These are phyloP conservation scores for Drosophila cyrtoloma DNA, from an alignment of 2,888 invertebrate species.

Conservation along the genomic window DNA sequence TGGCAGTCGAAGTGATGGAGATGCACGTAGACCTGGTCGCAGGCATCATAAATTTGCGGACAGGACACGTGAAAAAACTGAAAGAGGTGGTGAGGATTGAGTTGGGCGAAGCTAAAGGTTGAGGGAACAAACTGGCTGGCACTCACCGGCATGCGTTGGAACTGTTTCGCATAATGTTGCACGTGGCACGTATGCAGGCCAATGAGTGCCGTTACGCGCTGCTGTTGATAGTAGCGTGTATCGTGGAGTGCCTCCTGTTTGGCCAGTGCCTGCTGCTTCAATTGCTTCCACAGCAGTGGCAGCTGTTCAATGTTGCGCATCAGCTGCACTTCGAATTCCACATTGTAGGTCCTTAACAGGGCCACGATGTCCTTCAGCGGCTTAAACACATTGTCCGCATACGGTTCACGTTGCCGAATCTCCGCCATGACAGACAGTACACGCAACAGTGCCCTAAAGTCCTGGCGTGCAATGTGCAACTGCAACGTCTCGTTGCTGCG, in stretches of 20 bases:
- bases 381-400: constrained; percentile 95
- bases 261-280: constrained; percentile 93
- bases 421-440: constrained; percentile 92
- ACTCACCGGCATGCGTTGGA: constrained; percentile 86
- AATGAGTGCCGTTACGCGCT: constrained; percentile 92
- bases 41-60: constrained; percentile 88
- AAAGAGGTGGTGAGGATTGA: no score
- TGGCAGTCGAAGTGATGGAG: constrained; percentile 89
- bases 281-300: constrained; percentile 94
- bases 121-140: background rate
- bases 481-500: constrained; percentile 91
- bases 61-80: constrained; percentile 89
- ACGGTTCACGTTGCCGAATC: constrained; percentile 90
- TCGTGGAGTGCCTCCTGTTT: constrained; percentile 95
- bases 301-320: constrained; percentile 92
- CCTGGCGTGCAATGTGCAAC: constrained; percentile 91
- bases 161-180: constrained; percentile 91
- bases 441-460: constrained; percentile 92
- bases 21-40: constrained; percentile 90
- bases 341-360: constrained; percentile 93
- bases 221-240: constrained; percentile 94
- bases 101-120: background rate
- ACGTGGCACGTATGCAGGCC: constrained; percentile 92
- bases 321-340: constrained; percentile 93
- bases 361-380: constrained; percentile 94